Percentiles rank a stretch among this genome's conserved stretches.
These are phyloP conservation scores for Sphecodes monilicornis DNA, from an alignment of 2,888 invertebrate genomes.

Conservation along the genomic window DNA sequence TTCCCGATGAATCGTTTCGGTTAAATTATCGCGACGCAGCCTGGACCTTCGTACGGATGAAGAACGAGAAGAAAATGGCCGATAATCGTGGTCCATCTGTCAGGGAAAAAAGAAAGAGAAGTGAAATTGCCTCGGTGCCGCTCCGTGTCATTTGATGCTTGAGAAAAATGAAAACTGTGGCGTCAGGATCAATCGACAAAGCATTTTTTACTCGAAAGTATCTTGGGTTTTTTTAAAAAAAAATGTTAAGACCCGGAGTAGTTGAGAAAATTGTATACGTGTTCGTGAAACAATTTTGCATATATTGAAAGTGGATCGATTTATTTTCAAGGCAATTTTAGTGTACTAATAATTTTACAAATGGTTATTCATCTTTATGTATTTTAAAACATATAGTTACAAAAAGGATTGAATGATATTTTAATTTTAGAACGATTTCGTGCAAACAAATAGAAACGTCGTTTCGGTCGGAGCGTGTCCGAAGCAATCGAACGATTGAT, in stretches of 20 bases:
- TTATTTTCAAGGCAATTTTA: too few species aligned
- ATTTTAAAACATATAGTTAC: too few species aligned
- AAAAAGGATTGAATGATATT: too few species aligned
- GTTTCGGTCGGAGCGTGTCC: neutral
- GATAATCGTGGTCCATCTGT: neutral
- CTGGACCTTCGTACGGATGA: neutral
- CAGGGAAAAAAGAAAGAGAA: neutral
- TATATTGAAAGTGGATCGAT: too few species aligned
- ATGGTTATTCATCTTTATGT: too few species aligned
- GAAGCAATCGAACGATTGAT: constrained; percentile 19
- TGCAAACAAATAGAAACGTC: neutral
- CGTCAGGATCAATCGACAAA: neutral
- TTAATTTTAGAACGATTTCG: too few species aligned
- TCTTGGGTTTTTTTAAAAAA: neutral
- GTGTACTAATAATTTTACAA: too few species aligned
- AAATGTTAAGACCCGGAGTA: too few species aligned
- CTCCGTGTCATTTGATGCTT: neutral
- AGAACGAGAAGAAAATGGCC: neutral
- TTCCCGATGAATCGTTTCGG: constrained; percentile 8
- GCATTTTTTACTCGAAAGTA: neutral
- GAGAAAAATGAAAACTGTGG: neutral
- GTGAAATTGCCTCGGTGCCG: neutral
- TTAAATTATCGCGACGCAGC: neutral
- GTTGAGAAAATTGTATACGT: too few species aligned
- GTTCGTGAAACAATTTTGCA: too few species aligned